Conservation (phyloP, 2,888 invertebrate species). For the Hypomecis atomaria region DNA sequence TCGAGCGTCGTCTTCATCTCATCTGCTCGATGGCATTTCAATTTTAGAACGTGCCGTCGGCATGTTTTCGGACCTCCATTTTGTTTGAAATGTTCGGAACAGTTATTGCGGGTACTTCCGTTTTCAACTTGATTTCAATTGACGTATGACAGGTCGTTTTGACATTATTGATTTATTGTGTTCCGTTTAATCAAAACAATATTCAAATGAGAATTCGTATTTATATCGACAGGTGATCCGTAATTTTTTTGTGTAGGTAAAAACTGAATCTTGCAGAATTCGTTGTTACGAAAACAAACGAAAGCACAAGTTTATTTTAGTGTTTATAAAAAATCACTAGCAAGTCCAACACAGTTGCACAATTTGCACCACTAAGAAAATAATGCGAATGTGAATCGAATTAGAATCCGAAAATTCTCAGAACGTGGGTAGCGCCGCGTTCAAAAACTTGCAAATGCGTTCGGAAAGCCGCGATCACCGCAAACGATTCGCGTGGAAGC, state of each 20-base stretch:
- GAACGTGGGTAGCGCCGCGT: slow-evolving; percentile 45
- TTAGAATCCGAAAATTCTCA: slow-evolving; percentile 39
- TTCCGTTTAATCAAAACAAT: not conserved
- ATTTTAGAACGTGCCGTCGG: slow-evolving; percentile 40
- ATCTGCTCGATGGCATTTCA: slow-evolving; percentile 75
- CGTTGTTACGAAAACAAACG: not conserved
- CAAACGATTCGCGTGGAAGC: slow-evolving; percentile 80
- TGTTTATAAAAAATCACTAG: slow-evolving; percentile 23
- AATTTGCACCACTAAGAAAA: slow-evolving; percentile 48
- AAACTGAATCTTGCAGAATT: not conserved
- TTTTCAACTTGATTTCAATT: slow-evolving; percentile 22
- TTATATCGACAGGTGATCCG: not conserved
- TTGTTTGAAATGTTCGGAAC: slow-evolving; percentile 10
- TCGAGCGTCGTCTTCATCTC: slow-evolving; percentile 83
- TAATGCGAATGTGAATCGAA: slow-evolving; percentile 45
- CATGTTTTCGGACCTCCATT: slow-evolving; percentile 40
- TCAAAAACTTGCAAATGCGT: slow-evolving; percentile 54
- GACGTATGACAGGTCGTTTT: slow-evolving; percentile 1
- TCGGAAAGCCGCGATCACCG: slow-evolving; percentile 61
- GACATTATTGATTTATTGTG: slow-evolving; percentile 11
- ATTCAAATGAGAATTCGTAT: not conserved
- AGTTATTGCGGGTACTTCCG: slow-evolving; percentile 10
- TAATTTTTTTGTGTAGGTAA: not conserved
- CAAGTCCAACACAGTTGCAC: slow-evolving; percentile 54
- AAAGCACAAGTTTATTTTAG: not conserved